Base-by-base conservation (phyloP, 2,888 invertebrate species). In the Calephelis perditalis region DNA sequence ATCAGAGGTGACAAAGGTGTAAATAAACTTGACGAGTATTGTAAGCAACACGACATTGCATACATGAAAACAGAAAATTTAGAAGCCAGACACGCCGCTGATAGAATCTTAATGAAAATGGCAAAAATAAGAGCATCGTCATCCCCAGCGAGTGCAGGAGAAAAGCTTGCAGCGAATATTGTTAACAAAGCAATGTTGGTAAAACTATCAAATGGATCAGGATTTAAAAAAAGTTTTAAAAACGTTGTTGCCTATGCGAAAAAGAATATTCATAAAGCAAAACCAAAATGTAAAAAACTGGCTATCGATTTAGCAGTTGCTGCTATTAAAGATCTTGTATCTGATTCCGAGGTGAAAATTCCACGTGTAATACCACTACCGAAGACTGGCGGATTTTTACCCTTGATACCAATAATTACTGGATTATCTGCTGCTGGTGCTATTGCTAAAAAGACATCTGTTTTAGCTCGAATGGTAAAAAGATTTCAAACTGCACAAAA, bases 361-460 rank as follows among this genome's bases (percentile, higher is more conserved):
- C 74, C 73, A 37, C 60, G 75, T 37, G 66, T 78, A 49, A 77
- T 78, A 54, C 73, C 74, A 26, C 47, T 79, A 40, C 77, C 78
- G 15, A 78, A 80, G 71, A 64, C 63, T 49, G 78, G 78, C 9
- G 79, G 81, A 54, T 64, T 77, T 44, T 62, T 76, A 61, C 77
- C 75, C 9, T 64, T 78, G 40, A 67, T 80, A n/a, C 77, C 77
- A 3, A 67, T 81, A 35, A 75, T 80, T 70, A 76, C 78, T 1
- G 76, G 74, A 12, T 63, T 80, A 49, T 67, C 71, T 37, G 78
- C 79, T 15, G 37, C 73, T 11, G 82, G 79, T 1, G 68, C 73
- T 46, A 65, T 79, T 63, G 71, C 72, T 12, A 78, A 79, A 43
- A 77, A 78, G 37, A 74, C 74, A 44, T 71, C 77, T n/a, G 74